Evolutionary conservation across 2,888 invertebrate species (phyloP), one percentile per base, ranked within the genome.

Genomic region (Tethea ocularis): DNA sequence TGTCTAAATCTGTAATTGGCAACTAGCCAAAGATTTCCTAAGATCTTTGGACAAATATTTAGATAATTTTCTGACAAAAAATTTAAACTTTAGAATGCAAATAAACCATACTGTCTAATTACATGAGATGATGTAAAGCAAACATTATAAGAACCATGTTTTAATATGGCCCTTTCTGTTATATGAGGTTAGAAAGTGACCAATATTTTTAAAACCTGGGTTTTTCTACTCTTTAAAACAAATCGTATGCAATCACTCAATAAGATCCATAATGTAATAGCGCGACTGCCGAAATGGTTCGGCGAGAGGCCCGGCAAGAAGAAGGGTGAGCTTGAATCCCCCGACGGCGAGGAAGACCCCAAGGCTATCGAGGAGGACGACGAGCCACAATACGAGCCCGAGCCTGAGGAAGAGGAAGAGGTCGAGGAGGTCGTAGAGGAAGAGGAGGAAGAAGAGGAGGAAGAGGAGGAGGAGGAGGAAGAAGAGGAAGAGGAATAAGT

Each of bases 231-330:
- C n/a, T n/a, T n/a, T n/a, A n/a, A n/a, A 15, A 10, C 7, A 15
- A 20, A 3, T 17, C 15, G 2, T 10, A 46, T 10, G 20, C 6
- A 20, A 46, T 20, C 17, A 41, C 1, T 20, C 20, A 46, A 20
- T 17, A 20, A 20, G 17, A 20, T 8, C 57, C 56, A 67, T 66
- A 61, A 46, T 20, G 2, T 20, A 52, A 82, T 88, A 98, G 98
- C 97, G 94, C 96, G 96, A 95, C 94, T 98, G 93, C 98, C 98
- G 80, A 98, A 98, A 93, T 98, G 98, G 98, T 98, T 98, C 95
- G 98, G 98, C 80, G 98, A 98, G 94, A 95, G 98, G 93, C 98
- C 98, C 74, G 98, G 98, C 94, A 98, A 97, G 93, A 98, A 97
- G 95, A 90, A 96, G 89, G 97, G 96, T 71, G 98, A 97, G 71